Conservation (phyloP, 2,113 vertebrate genomes). For the Ceratotherium simum region DNA sequence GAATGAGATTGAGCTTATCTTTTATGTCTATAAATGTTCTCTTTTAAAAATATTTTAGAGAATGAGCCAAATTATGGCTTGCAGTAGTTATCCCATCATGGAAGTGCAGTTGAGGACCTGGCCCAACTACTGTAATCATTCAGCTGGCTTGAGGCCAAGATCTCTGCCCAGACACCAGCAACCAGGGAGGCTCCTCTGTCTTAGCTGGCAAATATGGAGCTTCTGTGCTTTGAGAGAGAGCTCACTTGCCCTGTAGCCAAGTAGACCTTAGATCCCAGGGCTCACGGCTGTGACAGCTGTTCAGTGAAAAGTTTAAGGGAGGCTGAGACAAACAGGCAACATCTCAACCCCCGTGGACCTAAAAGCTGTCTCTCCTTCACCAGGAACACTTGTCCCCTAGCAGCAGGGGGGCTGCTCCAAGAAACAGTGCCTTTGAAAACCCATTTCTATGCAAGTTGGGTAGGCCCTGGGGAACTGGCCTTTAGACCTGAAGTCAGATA, state of each 20-base stretch:
- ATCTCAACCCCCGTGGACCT: neutral
- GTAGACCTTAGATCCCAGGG: neutral
- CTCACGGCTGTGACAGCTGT: neutral
- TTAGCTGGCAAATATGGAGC: neutral
- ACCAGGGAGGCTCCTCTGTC: neutral
- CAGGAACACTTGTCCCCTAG: neutral
- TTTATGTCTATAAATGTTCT: neutral
- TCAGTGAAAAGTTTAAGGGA: neutral
- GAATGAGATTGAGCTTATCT: neutral
- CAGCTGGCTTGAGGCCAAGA: neutral
- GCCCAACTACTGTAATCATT: neutral
- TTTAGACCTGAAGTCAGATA: neutral
- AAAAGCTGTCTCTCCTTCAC: neutral
- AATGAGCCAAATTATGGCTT: neutral
- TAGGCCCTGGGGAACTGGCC: neutral
- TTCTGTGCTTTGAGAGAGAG: neutral
- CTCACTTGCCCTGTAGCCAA: neutral
- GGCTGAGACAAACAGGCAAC: neutral
- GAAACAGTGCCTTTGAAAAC: neutral
- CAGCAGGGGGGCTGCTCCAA: neutral
- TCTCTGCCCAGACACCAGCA: neutral
- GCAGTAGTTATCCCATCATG: neutral
- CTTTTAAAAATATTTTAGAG: slow-evolving; percentile 28
- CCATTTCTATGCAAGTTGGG: neutral
- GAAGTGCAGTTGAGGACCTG: neutral